A percentile compares a stretch with the other conserved stretches of the same genome.
phyloP scores from a whole-genome alignment of 2,888 invertebrate species.

The Dicranocentrus wangi region DNA sequence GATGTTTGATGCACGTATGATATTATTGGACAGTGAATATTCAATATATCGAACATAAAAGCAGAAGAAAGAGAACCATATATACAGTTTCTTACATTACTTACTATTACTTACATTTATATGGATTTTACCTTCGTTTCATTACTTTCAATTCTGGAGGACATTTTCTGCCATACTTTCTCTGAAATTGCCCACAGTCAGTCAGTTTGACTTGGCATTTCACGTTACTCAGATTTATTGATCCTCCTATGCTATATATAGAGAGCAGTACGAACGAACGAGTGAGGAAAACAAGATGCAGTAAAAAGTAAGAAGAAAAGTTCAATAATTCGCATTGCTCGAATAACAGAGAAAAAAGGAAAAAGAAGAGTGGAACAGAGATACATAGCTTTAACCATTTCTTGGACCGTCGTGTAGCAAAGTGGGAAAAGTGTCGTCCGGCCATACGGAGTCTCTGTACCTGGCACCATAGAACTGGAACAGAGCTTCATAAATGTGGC shows the following conservation, averaged over 20 bases:
- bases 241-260: slow-evolving; percentile 54
- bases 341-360: slow-evolving; percentile 7
- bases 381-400: neutral
- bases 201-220: slow-evolving; percentile 10
- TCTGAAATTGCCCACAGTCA: slow-evolving; percentile 29
- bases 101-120: too few species aligned
- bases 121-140: slow-evolving; percentile 6
- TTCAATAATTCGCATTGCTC: slow-evolving; percentile 31
- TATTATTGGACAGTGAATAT: too few species aligned
- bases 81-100: too few species aligned
- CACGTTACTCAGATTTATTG: slow-evolving; percentile 53
- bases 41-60: too few species aligned
- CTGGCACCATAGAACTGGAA: slow-evolving; percentile 26
- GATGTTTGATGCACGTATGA: too few species aligned
- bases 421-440: neutral
- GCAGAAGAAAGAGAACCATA: too few species aligned
- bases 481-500: neutral
- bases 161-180: slow-evolving; percentile 18
- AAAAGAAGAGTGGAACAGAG: too few species aligned
- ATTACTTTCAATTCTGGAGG: slow-evolving; percentile 23
- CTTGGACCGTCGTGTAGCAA: neutral
- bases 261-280: slow-evolving; percentile 18
- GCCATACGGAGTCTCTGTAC: slow-evolving; percentile 9
- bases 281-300: slow-evolving; percentile 42
- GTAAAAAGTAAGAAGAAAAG: slow-evolving; percentile 24